These are phyloP conservation scores for Notiomystis cincta DNA, from an alignment of 2,113 vertebrate genomes.

Conservation along the genomic window DNA sequence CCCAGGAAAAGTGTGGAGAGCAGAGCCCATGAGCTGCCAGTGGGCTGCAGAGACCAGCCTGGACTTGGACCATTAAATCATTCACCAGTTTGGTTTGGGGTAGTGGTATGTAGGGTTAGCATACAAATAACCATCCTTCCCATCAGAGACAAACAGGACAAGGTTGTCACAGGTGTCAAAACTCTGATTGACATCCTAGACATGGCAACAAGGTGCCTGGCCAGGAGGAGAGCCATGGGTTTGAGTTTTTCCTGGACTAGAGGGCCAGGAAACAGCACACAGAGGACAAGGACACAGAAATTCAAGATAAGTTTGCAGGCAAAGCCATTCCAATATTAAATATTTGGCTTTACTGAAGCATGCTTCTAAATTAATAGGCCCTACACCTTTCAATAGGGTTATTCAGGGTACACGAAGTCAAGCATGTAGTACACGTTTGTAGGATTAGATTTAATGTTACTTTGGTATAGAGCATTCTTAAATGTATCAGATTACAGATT, in stretches of 20 bases:
- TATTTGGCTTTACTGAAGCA: not conserved
- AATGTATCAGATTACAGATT: not conserved
- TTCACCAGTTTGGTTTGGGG: not conserved
- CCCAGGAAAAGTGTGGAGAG: not conserved
- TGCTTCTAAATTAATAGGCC: not conserved
- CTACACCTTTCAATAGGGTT: not conserved
- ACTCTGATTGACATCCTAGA: not conserved
- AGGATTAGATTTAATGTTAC: not conserved
- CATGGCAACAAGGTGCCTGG: not conserved
- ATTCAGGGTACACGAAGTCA: not conserved
- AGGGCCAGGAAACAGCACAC: not conserved
- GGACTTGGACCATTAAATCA: not conserved
- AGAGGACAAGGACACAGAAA: not conserved
- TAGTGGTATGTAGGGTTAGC: not conserved
- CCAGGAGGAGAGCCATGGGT: not conserved
- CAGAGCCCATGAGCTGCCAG: not conserved
- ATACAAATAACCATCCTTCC: not conserved
- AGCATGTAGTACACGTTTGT: not conserved
- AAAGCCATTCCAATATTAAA: not conserved
- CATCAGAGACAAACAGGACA: not conserved
- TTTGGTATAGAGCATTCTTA: not conserved
- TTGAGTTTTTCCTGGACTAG: not conserved
- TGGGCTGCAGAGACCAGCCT: not conserved
- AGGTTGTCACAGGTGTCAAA: not conserved
- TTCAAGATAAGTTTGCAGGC: not conserved